A percentile compares a stretch with the other conserved stretches of the same genome.
Conservation (phyloP, 2,797 vertebrate species). For the Phylloscopus collybita region DNA sequence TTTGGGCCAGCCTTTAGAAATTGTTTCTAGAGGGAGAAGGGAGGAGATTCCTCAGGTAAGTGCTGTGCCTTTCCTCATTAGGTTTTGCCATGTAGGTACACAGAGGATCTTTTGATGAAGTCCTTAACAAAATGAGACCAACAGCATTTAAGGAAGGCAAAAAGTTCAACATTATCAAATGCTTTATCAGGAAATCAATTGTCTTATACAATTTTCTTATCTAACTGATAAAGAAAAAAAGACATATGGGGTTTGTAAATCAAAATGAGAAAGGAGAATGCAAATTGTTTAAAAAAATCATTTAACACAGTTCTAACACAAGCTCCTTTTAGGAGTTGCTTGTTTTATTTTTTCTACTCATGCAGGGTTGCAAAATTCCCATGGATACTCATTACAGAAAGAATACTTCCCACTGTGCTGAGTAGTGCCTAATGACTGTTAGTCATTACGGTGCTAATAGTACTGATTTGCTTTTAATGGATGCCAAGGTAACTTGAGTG, state of each 20-base stretch:
- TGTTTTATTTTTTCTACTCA: background rate
- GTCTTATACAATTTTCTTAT: background rate
- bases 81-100: background rate
- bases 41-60: background rate
- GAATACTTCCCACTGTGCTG: background rate
- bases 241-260: background rate
- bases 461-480: constrained; percentile 1
- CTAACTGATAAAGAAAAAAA: background rate
- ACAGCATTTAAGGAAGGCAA: background rate
- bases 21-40: background rate
- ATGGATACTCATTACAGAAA: background rate
- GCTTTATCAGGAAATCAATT: background rate
- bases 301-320: background rate
- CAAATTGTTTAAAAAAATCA: background rate
- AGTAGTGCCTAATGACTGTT: background rate
- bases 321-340: background rate
- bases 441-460: background rate
- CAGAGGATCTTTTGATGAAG: background rate
- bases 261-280: background rate
- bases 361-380: background rate
- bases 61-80: background rate
- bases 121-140: background rate
- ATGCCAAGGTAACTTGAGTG: background rate
- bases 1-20: background rate
- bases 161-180: background rate